Evolutionary conservation across 2,888 invertebrate species (phyloP).

Genomic region (Gymnosoma rotundatum): DNA sequence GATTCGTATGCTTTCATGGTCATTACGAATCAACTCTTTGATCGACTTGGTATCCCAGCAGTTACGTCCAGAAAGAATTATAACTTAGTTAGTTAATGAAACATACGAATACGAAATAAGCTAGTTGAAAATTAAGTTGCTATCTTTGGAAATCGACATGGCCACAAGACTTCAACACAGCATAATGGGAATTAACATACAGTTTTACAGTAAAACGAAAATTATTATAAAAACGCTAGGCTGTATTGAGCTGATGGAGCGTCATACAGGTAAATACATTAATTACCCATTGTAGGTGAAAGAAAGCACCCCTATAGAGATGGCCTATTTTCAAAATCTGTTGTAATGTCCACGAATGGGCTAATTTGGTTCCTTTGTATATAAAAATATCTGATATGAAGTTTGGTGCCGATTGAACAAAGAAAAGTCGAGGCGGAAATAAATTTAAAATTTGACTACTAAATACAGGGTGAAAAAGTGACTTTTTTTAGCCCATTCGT

Average conservation of each 20-base stretch:
- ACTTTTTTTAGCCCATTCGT: too few species aligned
- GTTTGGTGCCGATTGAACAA: too few species aligned
- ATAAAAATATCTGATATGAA: too few species aligned
- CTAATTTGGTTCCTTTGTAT: too few species aligned
- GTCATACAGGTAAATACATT: conserved; percentile 25
- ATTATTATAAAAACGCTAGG: conserved; percentile 41
- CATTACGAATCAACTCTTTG: conserved; percentile 19
- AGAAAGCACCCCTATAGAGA: too few species aligned
- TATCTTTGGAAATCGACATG: conserved; percentile 20
- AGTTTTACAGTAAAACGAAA: conserved; percentile 29
- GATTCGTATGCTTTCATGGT: neutral
- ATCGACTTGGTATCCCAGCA: conserved; percentile 7
- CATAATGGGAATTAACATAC: too few species aligned
- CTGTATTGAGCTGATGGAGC: conserved; percentile 30
- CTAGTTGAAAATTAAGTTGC: conserved; percentile 22
- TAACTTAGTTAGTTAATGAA: conserved; percentile 32
- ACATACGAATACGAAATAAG: conserved; percentile 21
- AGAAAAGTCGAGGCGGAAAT: too few species aligned
- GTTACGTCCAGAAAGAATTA: conserved; percentile 41
- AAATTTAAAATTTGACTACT: too few species aligned
- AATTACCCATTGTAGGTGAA: conserved; percentile 6
- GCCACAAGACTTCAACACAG: conserved; percentile 17
- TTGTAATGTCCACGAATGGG: too few species aligned
- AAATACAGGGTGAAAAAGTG: too few species aligned
- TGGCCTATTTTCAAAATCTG: too few species aligned